Base-by-base conservation (phyloP, 2,888 invertebrate species). In the Oscheius onirici region DNA sequence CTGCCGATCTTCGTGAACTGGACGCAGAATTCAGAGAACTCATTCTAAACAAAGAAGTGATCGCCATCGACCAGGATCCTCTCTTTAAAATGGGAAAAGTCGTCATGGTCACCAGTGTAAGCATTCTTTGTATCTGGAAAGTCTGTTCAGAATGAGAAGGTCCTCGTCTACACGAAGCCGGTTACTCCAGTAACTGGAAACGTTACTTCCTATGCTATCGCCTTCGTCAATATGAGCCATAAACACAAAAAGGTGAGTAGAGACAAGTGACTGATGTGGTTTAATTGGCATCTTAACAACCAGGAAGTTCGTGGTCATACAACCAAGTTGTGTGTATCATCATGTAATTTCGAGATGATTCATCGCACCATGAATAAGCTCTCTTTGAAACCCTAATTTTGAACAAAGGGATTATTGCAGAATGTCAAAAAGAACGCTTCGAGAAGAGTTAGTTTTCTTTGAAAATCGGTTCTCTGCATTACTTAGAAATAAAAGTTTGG, bases 1-100 rank as follows among this genome's bases (percentile, higher is more conserved):
- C 55, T 13, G 52, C 55, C n/a, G 73, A 73, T 58, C 61, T 69
- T 57, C 68, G 84, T 20, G 73, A 69, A 13, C 73, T 84, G 22
- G 63, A 71, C 6, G 76, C 75, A 0, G 74, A 65, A n/a, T 75
- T 69, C 46, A 65, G 67, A 17, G 78, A 78, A 17, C 82, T 86
- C 11, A 73, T 86, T 55, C 78, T 76, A 28, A 86, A 87, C 66
- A 49, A 54, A 40, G 58, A 72, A 8, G 81, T 87, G 13, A 87
- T 86, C 52, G 87, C 86, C 13, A 76, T 86, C 44, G 79, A 86
- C 63, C 86, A 86, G 67, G 86, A 86, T 69, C 82, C 83, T 2
- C 51, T 87, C 22, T 87, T 87, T 13, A 73, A 73, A 11, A 83
- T 87, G 83, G 86, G 83, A 34, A 68, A 76, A 20, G 72, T 84